phyloP scores from a whole-genome alignment of 2,888 invertebrate species.

The Eulithis testata region DNA sequence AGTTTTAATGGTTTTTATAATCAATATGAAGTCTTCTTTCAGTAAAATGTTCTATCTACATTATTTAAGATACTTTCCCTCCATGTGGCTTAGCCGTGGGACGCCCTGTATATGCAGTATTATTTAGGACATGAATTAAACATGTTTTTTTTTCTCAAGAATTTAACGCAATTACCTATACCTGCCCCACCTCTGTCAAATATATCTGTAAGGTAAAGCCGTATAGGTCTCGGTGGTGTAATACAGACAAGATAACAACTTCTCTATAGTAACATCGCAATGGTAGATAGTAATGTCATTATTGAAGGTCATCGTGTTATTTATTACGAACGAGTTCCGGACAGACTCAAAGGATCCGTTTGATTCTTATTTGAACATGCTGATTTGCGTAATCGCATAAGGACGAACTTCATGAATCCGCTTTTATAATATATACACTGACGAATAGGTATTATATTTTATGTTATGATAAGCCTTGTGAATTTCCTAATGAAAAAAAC shows the following conservation, averaged over 20 bases:
- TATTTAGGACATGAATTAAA: too few relatives aligned
- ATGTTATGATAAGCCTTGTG: not conserved
- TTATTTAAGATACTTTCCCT: too few relatives aligned
- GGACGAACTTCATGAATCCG: conserved; percentile 19
- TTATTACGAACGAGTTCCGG: conserved; percentile 36
- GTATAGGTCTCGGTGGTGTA: not conserved
- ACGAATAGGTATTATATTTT: conserved; percentile 8
- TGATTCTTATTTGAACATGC: conserved; percentile 25
- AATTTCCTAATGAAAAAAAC: conserved; percentile 20
- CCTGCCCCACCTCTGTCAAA: too few relatives aligned
- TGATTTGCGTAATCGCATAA: conserved; percentile 29
- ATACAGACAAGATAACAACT: conserved; percentile 6
- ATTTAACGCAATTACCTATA: too few relatives aligned
- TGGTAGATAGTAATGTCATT: conserved; percentile 27
- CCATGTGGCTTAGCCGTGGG: too few relatives aligned
- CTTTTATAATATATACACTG: not conserved
- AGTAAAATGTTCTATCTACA: too few relatives aligned
- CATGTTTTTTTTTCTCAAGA: too few relatives aligned
- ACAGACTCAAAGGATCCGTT: conserved; percentile 29
- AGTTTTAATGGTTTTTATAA: too few relatives aligned
- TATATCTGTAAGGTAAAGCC: not conserved
- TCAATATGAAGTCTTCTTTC: too few relatives aligned
- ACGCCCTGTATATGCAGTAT: too few relatives aligned
- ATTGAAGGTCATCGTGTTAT: conserved; percentile 38
- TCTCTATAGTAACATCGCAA: conserved; percentile 14